Evolutionary conservation across 1,140 invertebrate species (phyloP), one percentile per base, ranked within the genome.

Genomic region (Ephestia elutella): DNA sequence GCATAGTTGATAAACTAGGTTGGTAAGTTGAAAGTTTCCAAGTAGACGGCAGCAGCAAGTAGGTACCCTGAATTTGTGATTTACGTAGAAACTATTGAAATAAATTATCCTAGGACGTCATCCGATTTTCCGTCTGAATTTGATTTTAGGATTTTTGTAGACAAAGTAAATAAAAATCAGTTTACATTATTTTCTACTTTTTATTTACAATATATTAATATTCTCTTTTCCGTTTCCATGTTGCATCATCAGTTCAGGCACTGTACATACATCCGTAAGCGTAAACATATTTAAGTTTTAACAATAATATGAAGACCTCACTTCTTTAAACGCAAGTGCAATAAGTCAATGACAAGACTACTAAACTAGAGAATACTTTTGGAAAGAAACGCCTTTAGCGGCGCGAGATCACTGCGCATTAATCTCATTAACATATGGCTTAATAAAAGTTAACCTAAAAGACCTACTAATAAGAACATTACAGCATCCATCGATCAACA

Each of bases 191-290:
- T 74, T 79, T 78, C 66, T 58, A 74, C 58, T 73, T 76, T 86
- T 87, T 87, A 87, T 87, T 86, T 87, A 87, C 84, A 87, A 87
- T 87, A 87, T 87, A 86, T 86, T 86, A 82, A 78, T 87, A 86
- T 84, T 78, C 76, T 86, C 76, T 84, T 78, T 71, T 78, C 49
- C 50, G 58, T 73, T 70, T 75, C 71, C 66, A 74, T 58, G 56
- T 75, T 50, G 60, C 69, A 63, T 72, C 54, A 71, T 79, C 73
- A 77, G 68, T 78, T 76, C 80, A 82, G 79, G 75, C 80, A 86
- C 77, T 76, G 80, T 70, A 73, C 69, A 72, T 70, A 71, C 60
- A 72, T 74, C 63, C 63, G 65, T 72, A 81, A 80, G 73, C 78
- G 67, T 71, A 65, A 66, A 76, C 68, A 80, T 70, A 78, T 70